Conservation (phyloP, 2,113 vertebrate genomes). For the Cyanistes caeruleus region DNA sequence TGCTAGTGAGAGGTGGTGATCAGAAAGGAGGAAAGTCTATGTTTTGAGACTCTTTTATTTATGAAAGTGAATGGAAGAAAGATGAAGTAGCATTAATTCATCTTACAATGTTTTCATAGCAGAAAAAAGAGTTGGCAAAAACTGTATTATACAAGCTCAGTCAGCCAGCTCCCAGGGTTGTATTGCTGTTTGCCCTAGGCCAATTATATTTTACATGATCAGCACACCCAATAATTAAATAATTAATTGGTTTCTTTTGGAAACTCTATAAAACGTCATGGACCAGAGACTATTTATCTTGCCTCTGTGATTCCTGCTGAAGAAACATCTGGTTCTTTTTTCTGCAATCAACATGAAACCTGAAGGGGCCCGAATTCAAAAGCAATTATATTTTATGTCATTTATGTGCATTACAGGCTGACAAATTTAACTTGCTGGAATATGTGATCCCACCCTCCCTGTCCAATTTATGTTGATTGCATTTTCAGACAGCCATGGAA, state of each 20-base stretch:
- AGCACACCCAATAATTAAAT: conserved; percentile 75
- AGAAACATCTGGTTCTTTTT: conserved; percentile 82
- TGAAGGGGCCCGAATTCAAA: conserved; percentile 76
- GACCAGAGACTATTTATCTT: conserved; percentile 73
- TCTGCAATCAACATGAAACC: conserved; percentile 76
- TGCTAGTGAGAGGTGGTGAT: conserved; percentile 53
- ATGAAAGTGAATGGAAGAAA: conserved; percentile 62
- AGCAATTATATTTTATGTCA: conserved; percentile 79
- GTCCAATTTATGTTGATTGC: conserved; percentile 74
- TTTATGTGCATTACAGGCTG: conserved; percentile 74
- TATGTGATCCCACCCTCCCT: conserved; percentile 73
- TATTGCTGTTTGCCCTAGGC: conserved; percentile 61
- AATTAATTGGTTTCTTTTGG: conserved; percentile 77
- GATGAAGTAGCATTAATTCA: conserved; percentile 66
- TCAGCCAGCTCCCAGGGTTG: conserved; percentile 60
- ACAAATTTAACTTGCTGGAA: conserved; percentile 79
- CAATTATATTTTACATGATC: conserved; percentile 76
- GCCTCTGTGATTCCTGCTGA: conserved; percentile 63
- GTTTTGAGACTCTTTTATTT: conserved; percentile 55
- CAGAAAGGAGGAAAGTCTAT: background rate
- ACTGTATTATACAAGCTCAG: conserved; percentile 41
- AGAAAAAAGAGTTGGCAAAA: conserved; percentile 64
- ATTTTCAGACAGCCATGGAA: conserved; percentile 74
- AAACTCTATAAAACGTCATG: conserved; percentile 69
- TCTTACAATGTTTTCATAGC: conserved; percentile 64